Base-by-base conservation (phyloP, 2,797 vertebrate species). In the Astyanax mexicanus region DNA sequence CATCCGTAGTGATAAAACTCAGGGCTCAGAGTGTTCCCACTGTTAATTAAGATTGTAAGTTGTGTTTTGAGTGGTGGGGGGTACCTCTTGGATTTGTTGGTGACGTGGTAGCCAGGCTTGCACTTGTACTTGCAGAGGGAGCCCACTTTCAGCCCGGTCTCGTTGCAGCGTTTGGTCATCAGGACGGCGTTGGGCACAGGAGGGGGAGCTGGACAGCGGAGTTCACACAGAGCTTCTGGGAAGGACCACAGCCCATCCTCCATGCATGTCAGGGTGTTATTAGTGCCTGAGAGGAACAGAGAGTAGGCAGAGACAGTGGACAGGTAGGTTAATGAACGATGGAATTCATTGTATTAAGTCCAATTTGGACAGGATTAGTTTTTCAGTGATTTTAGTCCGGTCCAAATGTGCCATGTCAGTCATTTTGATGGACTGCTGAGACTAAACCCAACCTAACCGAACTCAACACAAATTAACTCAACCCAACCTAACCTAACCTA, bases 191-290 rank as follows among this genome's bases (percentile, higher is more conserved):
- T 95, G 68, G 95, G 93, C 3, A 99, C 92, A 0, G 91, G 52
- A 21, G 96, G 95, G 0, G 98, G 97, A 3, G 95, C 94, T 0
- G 94, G 93, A 82, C 98, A 99, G 87, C 96, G 95, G 35, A 99
- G 93, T 88, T 99, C 97, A 67, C 98, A 99, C 15, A 98, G 88
- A 29, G 98, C 96, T 76, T 98, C 96, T 0, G 98, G 98, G 77
- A 99, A 99, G n/a, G 98, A 99, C 98, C 98, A 99, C 57, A 99
- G 90, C 0, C 97, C 98, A 0, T 99, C 98, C 55, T 97, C 97
- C 84, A 98, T 89, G 80, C 98, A 99, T n/a, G 91, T 97, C 67
- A 99, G 90, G 27, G 94, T 91, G 88, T 94, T 99, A 87, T 98
- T 98, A 80, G 92, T 95, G 74, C 98, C 98, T 99, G 86, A 61